These are phyloP conservation scores for Drosophila paulistorum DNA, from an alignment of 1,140 invertebrate genomes.

Conservation along the genomic window DNA sequence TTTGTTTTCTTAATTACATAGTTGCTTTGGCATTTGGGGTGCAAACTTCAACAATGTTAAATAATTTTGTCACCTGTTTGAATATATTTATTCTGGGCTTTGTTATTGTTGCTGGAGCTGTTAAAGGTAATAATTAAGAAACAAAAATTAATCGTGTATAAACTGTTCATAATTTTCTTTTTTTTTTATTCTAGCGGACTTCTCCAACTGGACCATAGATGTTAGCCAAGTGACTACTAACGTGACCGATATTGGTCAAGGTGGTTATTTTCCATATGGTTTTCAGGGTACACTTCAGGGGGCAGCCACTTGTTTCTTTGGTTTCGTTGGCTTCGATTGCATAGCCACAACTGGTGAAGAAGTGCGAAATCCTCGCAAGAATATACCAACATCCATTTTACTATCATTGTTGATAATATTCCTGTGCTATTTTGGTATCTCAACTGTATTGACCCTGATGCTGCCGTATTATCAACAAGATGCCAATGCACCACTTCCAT, in stretches of 20 bases:
- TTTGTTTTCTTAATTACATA: slow-evolving; percentile 6
- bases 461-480: slow-evolving; percentile 91
- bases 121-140: slow-evolving; percentile 86
- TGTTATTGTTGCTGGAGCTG: slow-evolving; percentile 91
- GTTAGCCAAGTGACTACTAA: slow-evolving; percentile 31
- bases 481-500: slow-evolving; percentile 88
- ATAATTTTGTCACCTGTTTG: slow-evolving; percentile 92
- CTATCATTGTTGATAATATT: slow-evolving; percentile 91
- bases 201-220: slow-evolving; percentile 58
- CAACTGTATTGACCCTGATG: slow-evolving; percentile 93
- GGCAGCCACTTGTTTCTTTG: slow-evolving; percentile 97
- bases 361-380: slow-evolving; percentile 92
- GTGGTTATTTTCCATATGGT: slow-evolving; percentile 89
- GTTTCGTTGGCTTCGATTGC: slow-evolving; percentile 97
- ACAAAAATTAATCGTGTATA: too few relatives aligned
- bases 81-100: slow-evolving; percentile 93
- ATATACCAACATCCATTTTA: slow-evolving; percentile 94
- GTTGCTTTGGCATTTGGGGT: slow-evolving; percentile 90
- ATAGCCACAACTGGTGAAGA: slow-evolving; percentile 89
- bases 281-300: slow-evolving; percentile 88
- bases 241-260: slow-evolving; percentile 77
- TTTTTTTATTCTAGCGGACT: slow-evolving; percentile 46
- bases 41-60: slow-evolving; percentile 92
- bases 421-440: slow-evolving; percentile 92
- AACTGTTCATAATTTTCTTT: neutral